Conservation (phyloP, 2,888 invertebrate genomes). For the Herminia tarsipennalis region DNA sequence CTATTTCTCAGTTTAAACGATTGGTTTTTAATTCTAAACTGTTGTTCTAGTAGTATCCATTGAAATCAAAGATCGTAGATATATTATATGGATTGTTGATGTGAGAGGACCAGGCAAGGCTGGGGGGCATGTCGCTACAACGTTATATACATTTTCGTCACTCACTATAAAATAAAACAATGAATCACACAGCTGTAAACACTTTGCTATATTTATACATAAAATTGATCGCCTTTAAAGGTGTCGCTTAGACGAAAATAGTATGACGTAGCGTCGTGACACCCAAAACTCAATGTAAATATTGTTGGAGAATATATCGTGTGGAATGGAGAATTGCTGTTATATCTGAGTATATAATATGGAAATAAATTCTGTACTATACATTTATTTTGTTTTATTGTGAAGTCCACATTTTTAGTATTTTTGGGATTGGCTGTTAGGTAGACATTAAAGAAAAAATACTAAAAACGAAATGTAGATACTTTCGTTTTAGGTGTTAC, state of each 20-base stretch:
- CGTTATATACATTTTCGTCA: constrained; percentile 3
- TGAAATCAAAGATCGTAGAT: constrained; percentile 52
- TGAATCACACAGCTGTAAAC: not conserved
- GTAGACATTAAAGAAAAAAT: too few relatives aligned
- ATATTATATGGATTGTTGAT: constrained; percentile 52
- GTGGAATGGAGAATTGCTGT: constrained; percentile 67
- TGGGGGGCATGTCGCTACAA: constrained; percentile 29
- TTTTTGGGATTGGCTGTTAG: too few relatives aligned
- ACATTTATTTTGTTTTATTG: constrained; percentile 57
- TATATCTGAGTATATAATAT: constrained; percentile 80
- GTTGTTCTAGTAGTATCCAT: constrained; percentile 1
- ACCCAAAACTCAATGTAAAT: constrained; percentile 71
- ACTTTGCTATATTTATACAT: constrained; percentile 1
- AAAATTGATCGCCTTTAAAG: constrained; percentile 14
- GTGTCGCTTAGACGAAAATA: constrained; percentile 8
- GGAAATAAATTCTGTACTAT: constrained; percentile 82
- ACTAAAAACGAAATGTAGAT: too few relatives aligned
- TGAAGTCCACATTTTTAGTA: constrained; percentile 4
- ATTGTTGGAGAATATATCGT: constrained; percentile 67
- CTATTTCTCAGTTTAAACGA: too few relatives aligned
- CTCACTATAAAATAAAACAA: not conserved
- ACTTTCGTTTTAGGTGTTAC: too few relatives aligned
- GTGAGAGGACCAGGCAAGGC: constrained; percentile 17
- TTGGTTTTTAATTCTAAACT: too few relatives aligned
- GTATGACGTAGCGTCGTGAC: constrained; percentile 35